Base-by-base conservation (phyloP, 2,113 vertebrate genomes). In the Muntiacus reevesi region DNA sequence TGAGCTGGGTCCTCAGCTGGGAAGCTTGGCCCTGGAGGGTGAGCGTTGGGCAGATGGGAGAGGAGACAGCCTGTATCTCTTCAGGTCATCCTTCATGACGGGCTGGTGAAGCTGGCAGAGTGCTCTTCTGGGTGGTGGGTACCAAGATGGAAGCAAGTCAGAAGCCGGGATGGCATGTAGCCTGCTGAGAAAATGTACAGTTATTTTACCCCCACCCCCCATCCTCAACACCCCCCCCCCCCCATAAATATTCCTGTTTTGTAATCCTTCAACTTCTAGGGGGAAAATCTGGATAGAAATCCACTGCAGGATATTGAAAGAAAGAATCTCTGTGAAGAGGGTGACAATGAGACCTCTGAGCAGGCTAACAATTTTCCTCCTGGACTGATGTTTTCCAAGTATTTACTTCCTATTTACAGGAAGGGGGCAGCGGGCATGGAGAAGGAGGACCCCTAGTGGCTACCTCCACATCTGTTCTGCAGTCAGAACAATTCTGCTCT, bases 351-450 rank as follows among this genome's bases (percentile, higher is more conserved):
- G 52, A 13, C 0, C 7, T 55, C 45, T 0, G 45, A 89, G 87
- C 55, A 54, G 54, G n/a, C 91, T 60, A 6, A n/a, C 17, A 23
- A 13, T 21, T 47, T 54, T 13, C n/a, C n/a, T 79, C 40, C 54
- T 15, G 4, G 36, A 64, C 3, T 54, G 64, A 19, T 14, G 50
- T 47, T 62, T 45, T 33, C 36, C 47, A 15, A 14, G n/a, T 13
- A 57, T 9, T 52, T 23, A 17, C 17, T 16, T 52, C 3, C 2
- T 8, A 3, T 36, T 30, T 74, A 1, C 1, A 33, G 12, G 6
- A 55, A 14, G 2, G 0, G 2, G 17, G 7, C 0, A 10, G 8
- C 33, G 16, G 28, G 33, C 4, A 0, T 4, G 3, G 67, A 15
- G 16, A 25, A 43, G 25, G 5, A 71, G 47, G 27, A 3, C 23